Evolutionary conservation across 2,888 invertebrate species (phyloP).

Genomic region (Eretmocerus hayati): DNA sequence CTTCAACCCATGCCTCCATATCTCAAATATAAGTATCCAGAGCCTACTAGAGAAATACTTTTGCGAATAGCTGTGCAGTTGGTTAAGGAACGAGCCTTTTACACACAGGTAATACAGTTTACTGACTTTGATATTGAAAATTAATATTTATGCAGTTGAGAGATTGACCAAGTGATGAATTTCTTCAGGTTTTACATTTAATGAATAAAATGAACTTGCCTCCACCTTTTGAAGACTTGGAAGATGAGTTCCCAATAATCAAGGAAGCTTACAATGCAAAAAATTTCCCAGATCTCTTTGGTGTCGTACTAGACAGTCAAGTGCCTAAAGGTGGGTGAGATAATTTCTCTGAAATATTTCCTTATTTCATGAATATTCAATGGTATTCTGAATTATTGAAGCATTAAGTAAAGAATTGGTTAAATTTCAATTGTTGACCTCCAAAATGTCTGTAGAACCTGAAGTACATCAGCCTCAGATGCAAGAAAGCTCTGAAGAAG

Average conservation of each 20-base stretch:
- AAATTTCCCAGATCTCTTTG: conserved; percentile 38
- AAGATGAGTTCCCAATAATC: conserved; percentile 40
- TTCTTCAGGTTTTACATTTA: conserved; percentile 66
- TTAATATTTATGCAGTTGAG: background rate
- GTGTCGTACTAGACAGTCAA: conserved; percentile 26
- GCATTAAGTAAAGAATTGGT: background rate
- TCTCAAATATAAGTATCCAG: conserved; percentile 74
- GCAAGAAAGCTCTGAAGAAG: conserved; percentile 10
- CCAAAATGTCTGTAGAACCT: too few relatives aligned
- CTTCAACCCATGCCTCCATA: conserved; percentile 70
- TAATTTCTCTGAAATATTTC: too few relatives aligned
- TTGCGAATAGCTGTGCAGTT: conserved; percentile 73
- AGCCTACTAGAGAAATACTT: conserved; percentile 63
- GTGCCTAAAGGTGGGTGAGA: conserved; percentile 30
- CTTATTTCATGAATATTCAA: too few relatives aligned
- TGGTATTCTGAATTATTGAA: background rate
- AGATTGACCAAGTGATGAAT: background rate
- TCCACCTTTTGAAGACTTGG: conserved; percentile 65
- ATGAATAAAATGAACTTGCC: conserved; percentile 94
- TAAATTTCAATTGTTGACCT: too few relatives aligned
- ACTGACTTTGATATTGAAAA: too few relatives aligned
- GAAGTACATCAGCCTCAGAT: background rate
- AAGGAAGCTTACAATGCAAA: conserved; percentile 39
- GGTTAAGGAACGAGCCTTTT: conserved; percentile 71
- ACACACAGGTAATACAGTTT: conserved; percentile 52